These are phyloP conservation scores for Siniperca scherzeri DNA, from an alignment of 2,797 vertebrate species.

Conservation along the genomic window DNA sequence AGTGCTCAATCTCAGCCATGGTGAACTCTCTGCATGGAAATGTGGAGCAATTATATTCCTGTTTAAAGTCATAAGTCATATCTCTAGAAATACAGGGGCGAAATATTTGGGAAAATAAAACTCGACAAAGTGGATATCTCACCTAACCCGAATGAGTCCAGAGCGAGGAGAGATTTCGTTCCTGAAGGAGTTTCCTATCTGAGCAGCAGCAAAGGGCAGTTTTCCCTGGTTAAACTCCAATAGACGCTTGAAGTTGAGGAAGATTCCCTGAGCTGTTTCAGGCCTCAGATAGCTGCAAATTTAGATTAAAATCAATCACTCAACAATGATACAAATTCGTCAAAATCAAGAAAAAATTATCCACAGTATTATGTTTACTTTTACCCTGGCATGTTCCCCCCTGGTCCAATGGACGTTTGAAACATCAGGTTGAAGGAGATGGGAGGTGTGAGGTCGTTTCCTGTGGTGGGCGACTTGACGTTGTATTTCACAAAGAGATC, in stretches of 20 bases:
- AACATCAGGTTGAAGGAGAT: constrained; percentile 99
- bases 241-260: constrained; percentile 98
- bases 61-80: neutral
- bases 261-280: constrained; percentile 99
- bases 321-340: neutral
- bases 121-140: constrained; percentile 25
- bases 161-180: constrained; percentile 99
- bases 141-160: constrained; percentile 98
- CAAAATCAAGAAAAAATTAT: neutral
- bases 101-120: neutral
- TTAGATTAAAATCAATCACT: neutral
- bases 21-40: constrained; percentile 93
- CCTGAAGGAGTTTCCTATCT: constrained; percentile 98
- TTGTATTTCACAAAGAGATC: constrained; percentile 97
- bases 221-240: constrained; percentile 99
- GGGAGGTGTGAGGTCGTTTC: constrained; percentile 94
- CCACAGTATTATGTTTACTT: neutral
- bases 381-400: constrained; percentile 97
- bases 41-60: neutral
- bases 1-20: constrained; percentile 99
- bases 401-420: constrained; percentile 97
- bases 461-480: constrained; percentile 95
- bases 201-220: constrained; percentile 97
- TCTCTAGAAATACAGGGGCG: neutral
- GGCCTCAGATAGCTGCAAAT: constrained; percentile 94